These are phyloP conservation scores for Eutrigla gurnardus DNA, from an alignment of 2,797 vertebrate genomes.

Conservation along the genomic window DNA sequence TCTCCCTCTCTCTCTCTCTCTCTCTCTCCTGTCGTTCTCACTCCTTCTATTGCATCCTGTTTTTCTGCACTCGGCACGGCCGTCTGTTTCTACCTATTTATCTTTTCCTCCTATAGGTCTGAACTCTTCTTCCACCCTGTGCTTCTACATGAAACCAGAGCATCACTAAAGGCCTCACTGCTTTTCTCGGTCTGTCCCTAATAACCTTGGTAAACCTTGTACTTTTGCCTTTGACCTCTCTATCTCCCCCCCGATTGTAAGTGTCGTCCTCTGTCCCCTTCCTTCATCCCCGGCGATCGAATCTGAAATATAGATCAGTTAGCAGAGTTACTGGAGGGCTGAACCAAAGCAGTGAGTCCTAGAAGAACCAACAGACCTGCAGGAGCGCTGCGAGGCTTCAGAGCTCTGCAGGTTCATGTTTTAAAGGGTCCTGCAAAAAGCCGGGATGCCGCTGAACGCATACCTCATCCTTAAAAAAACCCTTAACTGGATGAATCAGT, in stretches of 20 bases:
- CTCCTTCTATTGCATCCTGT: constrained; percentile 70
- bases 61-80: constrained; percentile 70
- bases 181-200: constrained; percentile 99
- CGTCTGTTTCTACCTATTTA: constrained; percentile 78
- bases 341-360: constrained; percentile 76
- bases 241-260: constrained; percentile 58
- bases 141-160: constrained; percentile 99
- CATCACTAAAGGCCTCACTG: constrained; percentile 99
- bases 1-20: constrained; percentile 36
- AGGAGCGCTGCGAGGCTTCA: constrained; percentile 47
- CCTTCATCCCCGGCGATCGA: constrained; percentile 37
- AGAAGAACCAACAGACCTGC: constrained; percentile 59
- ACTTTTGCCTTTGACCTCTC: constrained; percentile 61
- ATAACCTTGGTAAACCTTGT: constrained; percentile 95
- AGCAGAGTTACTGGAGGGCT: constrained; percentile 45
- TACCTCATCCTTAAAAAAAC: constrained; percentile 43
- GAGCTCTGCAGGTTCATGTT: constrained; percentile 43
- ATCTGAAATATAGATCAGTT: constrained; percentile 41
- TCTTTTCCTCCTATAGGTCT: constrained; percentile 98
- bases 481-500: constrained; percentile 11
- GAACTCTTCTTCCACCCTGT: constrained; percentile 98
- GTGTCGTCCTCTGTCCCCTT: constrained; percentile 44
- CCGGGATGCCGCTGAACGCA: constrained; percentile 68
- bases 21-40: constrained; percentile 65
- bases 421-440: constrained; percentile 39